A percentile compares a stretch with the other conserved stretches of the same genome.
Evolutionary conservation across 2,888 invertebrate species (phyloP).

Genomic region (Halictus ligatus): DNA sequence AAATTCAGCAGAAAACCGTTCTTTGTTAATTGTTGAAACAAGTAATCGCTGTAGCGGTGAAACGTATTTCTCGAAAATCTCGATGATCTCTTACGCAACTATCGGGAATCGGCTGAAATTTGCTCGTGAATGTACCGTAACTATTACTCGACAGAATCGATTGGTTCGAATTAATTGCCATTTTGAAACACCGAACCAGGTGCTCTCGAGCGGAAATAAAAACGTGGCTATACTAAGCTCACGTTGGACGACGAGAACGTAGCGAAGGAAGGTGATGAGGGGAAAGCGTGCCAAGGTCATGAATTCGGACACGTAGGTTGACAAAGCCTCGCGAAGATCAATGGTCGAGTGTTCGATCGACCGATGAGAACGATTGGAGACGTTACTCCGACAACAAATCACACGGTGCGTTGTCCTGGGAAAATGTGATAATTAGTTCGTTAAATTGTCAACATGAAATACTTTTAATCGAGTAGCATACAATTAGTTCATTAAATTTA

Average conservation of each 20-base stretch:
- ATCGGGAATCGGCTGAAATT: not conserved
- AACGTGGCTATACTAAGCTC: not conserved
- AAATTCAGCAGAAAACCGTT: not conserved
- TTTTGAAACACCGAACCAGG: not conserved
- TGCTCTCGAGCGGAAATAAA: not conserved
- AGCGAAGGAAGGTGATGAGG: slow-evolving; percentile 46
- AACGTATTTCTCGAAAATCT: not conserved
- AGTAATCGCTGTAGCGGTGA: not conserved
- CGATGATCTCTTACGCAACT: not conserved
- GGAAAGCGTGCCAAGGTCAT: slow-evolving; percentile 67
- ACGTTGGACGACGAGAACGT: not conserved
- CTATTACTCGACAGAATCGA: not conserved
- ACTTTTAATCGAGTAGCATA: too few species aligned
- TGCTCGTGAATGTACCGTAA: not conserved
- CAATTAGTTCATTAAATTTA: too few species aligned
- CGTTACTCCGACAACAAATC: not conserved
- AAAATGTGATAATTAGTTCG: too few species aligned
- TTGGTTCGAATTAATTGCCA: not conserved
- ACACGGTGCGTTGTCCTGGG: too few species aligned
- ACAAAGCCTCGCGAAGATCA: slow-evolving; percentile 41
- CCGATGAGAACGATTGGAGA: not conserved
- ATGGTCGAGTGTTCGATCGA: not conserved
- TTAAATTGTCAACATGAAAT: too few species aligned
- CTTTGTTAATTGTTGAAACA: not conserved
- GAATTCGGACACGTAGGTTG: slow-evolving; percentile 57